Evolutionary conservation across 2,888 invertebrate species (phyloP).

Genomic region (Drosophila austrosaltans): DNA sequence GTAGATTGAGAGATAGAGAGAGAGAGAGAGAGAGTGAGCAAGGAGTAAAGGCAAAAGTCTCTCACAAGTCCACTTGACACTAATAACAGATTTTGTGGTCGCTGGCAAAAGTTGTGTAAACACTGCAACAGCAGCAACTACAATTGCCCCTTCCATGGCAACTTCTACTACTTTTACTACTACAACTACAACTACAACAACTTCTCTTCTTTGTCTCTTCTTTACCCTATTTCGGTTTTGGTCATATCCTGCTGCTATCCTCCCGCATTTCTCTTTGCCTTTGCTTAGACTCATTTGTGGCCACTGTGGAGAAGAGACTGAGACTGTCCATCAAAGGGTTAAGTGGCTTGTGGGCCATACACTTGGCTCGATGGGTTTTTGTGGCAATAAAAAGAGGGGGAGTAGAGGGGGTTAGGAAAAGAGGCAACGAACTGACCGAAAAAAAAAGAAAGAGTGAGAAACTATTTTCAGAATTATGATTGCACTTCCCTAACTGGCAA

Average conservation of each 20-base stretch:
- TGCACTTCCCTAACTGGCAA: conserved; percentile 5
- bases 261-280: not conserved
- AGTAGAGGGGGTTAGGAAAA: not conserved
- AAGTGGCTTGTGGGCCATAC: conserved; percentile 62
- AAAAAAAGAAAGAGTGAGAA: not conserved
- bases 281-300: conserved; percentile 57
- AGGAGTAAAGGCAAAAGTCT: conserved; percentile 54
- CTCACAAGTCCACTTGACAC: conserved; percentile 74
- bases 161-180: not conserved
- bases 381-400: conserved; percentile 4
- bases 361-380: conserved; percentile 13
- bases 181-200: no score
- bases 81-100: conserved; percentile 76
- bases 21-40: not conserved
- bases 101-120: conserved; percentile 71
- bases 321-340: conserved; percentile 70
- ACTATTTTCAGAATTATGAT: conserved; percentile 10
- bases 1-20: not conserved
- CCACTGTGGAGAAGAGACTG: conserved; percentile 27
- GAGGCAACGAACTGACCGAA: not conserved
- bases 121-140: conserved; percentile 40
- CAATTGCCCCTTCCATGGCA: conserved; percentile 19
- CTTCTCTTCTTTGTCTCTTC: conserved; percentile 2
- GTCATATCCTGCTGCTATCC: conserved; percentile 10
- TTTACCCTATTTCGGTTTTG: not conserved